phyloP scores from a whole-genome alignment of 1,140 invertebrate genomes.

The Nasonia longicornis region DNA sequence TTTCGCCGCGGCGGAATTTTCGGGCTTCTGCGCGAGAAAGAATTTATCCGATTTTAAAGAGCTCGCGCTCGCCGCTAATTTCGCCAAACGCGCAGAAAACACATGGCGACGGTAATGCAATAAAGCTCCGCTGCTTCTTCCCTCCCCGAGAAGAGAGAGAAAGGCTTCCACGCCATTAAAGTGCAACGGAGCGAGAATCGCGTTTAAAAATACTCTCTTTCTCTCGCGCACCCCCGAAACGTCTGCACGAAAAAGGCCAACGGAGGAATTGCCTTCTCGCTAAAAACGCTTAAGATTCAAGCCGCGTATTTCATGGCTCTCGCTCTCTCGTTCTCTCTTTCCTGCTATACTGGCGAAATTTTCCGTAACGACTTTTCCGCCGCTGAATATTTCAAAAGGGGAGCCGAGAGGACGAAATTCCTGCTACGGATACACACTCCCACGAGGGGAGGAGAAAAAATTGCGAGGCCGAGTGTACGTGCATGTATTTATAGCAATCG shows the following conservation, averaged over 20 bases:
- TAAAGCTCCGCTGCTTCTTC: not conserved
- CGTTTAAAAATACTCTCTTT: constrained; percentile 1
- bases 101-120: not conserved
- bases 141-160: not conserved
- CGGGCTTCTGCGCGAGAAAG: not conserved
- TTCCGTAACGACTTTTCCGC: not conserved
- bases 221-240: not conserved
- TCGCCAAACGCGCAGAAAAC: too few relatives aligned
- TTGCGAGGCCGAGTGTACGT: too few relatives aligned
- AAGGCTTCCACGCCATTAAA: constrained; percentile 17
- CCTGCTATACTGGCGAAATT: not conserved
- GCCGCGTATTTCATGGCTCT: not conserved
- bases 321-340: not conserved
- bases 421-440: not conserved
- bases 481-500: too few relatives aligned
- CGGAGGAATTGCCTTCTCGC: constrained; percentile 3
- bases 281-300: constrained; percentile 26
- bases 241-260: not conserved
- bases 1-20: not conserved
- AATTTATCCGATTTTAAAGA: too few relatives aligned
- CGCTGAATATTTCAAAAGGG: not conserved
- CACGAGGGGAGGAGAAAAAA: not conserved
- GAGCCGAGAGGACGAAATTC: not conserved
- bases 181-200: not conserved
- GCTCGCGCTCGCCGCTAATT: too few relatives aligned